These are phyloP conservation scores for Berghia stephanieae DNA, from an alignment of 1,140 invertebrate species.

Conservation along the genomic window DNA sequence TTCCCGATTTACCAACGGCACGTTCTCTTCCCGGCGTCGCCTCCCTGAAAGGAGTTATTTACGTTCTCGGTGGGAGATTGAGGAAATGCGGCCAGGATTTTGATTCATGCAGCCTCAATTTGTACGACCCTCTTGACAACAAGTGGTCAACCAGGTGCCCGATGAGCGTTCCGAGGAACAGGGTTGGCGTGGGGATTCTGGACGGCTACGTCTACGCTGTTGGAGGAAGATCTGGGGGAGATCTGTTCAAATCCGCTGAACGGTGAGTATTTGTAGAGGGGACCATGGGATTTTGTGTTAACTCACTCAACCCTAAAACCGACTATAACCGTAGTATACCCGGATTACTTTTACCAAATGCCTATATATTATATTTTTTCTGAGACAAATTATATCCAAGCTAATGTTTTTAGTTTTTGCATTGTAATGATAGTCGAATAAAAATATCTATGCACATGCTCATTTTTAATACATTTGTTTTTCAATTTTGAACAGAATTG, in stretches of 20 bases:
- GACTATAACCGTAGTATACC: too few relatives aligned
- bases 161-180: slow-evolving; percentile 84
- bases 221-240: slow-evolving; percentile 84
- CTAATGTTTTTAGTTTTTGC: too few relatives aligned
- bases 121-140: slow-evolving; percentile 81
- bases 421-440: too few relatives aligned
- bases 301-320: too few relatives aligned
- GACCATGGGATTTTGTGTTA: too few relatives aligned
- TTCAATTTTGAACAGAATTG: too few relatives aligned
- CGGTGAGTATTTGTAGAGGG: slow-evolving; percentile 72
- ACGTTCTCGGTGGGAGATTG: slow-evolving; percentile 89
- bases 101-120: slow-evolving; percentile 78
- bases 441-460: too few relatives aligned
- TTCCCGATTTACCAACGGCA: slow-evolving; percentile 81
- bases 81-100: slow-evolving; percentile 81
- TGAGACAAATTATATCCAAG: too few relatives aligned
- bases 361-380: too few relatives aligned
- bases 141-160: slow-evolving; percentile 64
- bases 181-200: slow-evolving; percentile 90
- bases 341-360: too few relatives aligned
- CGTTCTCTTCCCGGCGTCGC: slow-evolving; percentile 79
- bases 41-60: slow-evolving; percentile 78
- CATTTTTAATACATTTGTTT: too few relatives aligned
- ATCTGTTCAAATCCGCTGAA: slow-evolving; percentile 87
- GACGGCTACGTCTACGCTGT: slow-evolving; percentile 89